Evolutionary conservation across 1,140 invertebrate species (phyloP).

Genomic region (Drosophila nikananu): DNA sequence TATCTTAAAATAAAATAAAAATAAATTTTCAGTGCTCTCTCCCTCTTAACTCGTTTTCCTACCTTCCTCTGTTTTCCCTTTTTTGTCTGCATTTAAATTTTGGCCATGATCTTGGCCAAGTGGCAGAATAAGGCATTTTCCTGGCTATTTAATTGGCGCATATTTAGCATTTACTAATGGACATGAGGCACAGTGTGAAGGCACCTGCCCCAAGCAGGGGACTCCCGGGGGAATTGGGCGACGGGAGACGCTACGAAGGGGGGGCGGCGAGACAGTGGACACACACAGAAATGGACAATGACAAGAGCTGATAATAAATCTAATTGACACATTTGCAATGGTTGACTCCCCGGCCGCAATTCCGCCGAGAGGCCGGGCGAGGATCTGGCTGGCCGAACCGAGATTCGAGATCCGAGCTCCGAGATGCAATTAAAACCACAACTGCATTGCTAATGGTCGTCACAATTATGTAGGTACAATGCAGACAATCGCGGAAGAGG

Average conservation of each 20-base stretch:
- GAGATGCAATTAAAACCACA: conserved; percentile 71
- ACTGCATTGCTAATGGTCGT: conserved; percentile 72
- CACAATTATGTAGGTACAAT: conserved; percentile 18
- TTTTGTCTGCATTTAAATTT: conserved; percentile 77
- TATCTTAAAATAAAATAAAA: background rate
- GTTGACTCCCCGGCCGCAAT: conserved; percentile 47
- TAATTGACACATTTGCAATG: conserved; percentile 85
- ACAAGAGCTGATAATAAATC: conserved; percentile 84
- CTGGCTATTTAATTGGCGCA: conserved; percentile 77
- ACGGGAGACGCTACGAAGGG: conserved; percentile 5
- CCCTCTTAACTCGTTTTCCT: conserved; percentile 6
- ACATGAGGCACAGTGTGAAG: conserved; percentile 72
- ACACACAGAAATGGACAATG: conserved; percentile 50
- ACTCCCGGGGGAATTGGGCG: conserved; percentile 31
- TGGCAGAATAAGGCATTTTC: conserved; percentile 65
- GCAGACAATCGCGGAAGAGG: conserved; percentile 19
- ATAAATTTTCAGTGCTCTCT: conserved; percentile 13
- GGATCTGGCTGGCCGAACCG: conserved; percentile 29
- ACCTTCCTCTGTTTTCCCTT: conserved; percentile 29
- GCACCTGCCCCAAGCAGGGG: conserved; percentile 60
- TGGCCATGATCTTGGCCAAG: conserved; percentile 57
- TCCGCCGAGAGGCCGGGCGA: conserved; percentile 25
- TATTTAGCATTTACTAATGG: conserved; percentile 83
- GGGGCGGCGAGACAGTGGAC: conserved; percentile 24
- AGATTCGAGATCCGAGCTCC: conserved; percentile 7